Evolutionary conservation across 2,888 invertebrate genomes (phyloP).

Genomic region (Rhamnusium bicolor): DNA sequence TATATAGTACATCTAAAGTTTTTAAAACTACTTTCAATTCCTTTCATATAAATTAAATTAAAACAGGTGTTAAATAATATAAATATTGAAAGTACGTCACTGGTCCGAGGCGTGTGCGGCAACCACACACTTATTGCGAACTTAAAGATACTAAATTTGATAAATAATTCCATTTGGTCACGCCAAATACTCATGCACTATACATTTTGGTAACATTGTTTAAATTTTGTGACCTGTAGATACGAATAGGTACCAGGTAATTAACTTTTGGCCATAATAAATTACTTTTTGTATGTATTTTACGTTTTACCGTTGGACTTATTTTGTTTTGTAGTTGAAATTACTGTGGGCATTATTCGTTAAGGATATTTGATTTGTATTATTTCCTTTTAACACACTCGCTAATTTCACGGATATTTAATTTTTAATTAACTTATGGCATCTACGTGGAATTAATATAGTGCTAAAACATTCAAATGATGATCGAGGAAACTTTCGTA

Average conservation of each 20-base stretch:
- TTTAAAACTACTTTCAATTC: no score
- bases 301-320: slow-evolving; percentile 30
- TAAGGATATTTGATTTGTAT: slow-evolving; percentile 29
- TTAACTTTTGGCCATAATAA: slow-evolving; percentile 25
- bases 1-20: no score
- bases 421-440: slow-evolving; percentile 35
- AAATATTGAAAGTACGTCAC: not conserved
- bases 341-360: slow-evolving; percentile 21
- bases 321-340: slow-evolving; percentile 20
- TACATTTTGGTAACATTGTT: slow-evolving; percentile 12
- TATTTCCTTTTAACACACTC: slow-evolving; percentile 33
- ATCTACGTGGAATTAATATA: not conserved
- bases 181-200: slow-evolving; percentile 43
- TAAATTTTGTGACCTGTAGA: slow-evolving; percentile 38
- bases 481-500: not conserved
- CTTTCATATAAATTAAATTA: not conserved
- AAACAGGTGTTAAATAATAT: not conserved
- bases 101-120: not conserved
- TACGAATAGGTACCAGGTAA: slow-evolving; percentile 22
- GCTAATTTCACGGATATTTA: slow-evolving; percentile 42
- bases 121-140: slow-evolving; percentile 44
- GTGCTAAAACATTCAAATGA: not conserved
- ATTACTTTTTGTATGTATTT: slow-evolving; percentile 23
- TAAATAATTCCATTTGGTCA: slow-evolving; percentile 54
- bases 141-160: slow-evolving; percentile 55